A percentile compares a stretch with the other conserved stretches of the same genome.
Evolutionary conservation across 2,797 vertebrate genomes (phyloP).

Genomic region (Aselliscus stoliczkanus): DNA sequence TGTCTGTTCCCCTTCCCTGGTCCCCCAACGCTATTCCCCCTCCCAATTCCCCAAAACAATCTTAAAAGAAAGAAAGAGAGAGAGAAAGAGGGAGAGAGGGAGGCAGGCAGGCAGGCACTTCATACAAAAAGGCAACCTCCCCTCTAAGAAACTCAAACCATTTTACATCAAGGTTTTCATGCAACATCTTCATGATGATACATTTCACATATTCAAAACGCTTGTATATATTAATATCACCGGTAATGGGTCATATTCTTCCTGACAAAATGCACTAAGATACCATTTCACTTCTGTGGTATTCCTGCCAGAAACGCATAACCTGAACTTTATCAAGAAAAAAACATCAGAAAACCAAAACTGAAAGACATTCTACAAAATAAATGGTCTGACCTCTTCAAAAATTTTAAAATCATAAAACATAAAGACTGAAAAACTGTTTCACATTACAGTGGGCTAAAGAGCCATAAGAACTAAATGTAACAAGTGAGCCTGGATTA

Average conservation of each 20-base stretch:
- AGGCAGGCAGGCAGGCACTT: too few species aligned
- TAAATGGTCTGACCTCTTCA: background rate
- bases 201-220: background rate
- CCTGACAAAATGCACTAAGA: background rate
- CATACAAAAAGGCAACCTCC: background rate
- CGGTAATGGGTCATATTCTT: background rate
- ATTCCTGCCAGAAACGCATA: background rate
- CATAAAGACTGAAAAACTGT: background rate
- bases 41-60: too few species aligned
- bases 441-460: background rate
- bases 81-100: too few species aligned
- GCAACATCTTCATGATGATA: background rate
- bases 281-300: background rate
- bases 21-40: too few species aligned
- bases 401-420: background rate
- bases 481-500: background rate
- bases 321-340: background rate
- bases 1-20: too few species aligned
- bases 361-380: background rate
- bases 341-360: slow-evolving; percentile 9
- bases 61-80: too few species aligned
- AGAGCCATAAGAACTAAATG: background rate
- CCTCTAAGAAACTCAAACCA: background rate
- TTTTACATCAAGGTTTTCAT: background rate
- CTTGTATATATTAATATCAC: background rate